Evolutionary conservation across 2,113 vertebrate genomes (phyloP), one percentile per base, ranked within the genome.

Genomic region (Paralichthys olivaceus): DNA sequence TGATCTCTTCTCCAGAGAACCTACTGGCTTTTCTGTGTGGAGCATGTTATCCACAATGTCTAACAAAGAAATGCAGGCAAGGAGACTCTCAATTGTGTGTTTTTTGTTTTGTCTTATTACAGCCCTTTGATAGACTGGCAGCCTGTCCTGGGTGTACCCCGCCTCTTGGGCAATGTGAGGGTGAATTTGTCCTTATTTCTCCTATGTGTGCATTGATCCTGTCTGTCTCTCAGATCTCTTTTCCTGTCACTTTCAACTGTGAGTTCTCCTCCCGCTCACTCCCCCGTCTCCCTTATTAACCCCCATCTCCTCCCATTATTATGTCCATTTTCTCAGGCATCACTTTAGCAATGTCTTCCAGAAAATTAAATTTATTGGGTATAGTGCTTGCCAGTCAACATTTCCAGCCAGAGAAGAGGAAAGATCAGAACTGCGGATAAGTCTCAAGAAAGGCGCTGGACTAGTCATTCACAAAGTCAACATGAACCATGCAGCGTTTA

Each of bases 281-380:
- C 34, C 47, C 22, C 69, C 65, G 17, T 55, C 59, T 63, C 43
- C 28, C 32, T 34, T 34, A 58, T 58, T 40, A 54, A 69, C 59
- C 47, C 28, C 28, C 64, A 59, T n/a, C 45, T 54, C 22, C 61
- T 70, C 68, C 32, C 43, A 40, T 29, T 56, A 72, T 81, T 86
- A 75, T 83, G 81, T 88, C 84, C 80, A 80, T 91, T 92, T 91
- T 89, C 86, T 82, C 70, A 86, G 84, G 81, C 85, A 51, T 91
- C 84, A 89, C 90, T 90, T 90, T 91, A 90, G 90, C 90, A 86
- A 84, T 89, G 77, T 91, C 88, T 90, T 85, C 76, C 84, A 88
- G 85, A 89, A 92, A 93, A 91, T 90, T 87, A 84, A 93, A 93
- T 92, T 91, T 87, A 92, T 93, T 93, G 90, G 90, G 83, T 83